These are phyloP conservation scores for Tapirus indicus DNA, from an alignment of 2,797 vertebrate species.

Conservation along the genomic window DNA sequence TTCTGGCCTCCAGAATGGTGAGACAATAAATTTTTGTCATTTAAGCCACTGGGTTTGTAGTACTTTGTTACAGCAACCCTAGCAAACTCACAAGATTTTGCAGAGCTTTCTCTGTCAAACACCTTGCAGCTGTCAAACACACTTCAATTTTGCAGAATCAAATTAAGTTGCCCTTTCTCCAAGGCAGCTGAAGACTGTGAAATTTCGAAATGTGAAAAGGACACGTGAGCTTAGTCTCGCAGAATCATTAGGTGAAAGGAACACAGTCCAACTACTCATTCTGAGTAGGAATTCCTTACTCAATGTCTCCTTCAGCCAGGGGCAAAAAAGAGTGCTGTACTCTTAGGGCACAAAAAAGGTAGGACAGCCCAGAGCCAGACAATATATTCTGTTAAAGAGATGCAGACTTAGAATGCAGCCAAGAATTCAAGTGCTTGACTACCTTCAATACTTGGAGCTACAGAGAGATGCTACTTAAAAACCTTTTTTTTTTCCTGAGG, in stretches of 20 bases:
- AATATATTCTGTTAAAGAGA: not conserved
- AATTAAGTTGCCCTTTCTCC: not conserved
- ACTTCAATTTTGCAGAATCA: not conserved
- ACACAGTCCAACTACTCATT: not conserved
- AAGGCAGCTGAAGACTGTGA: not conserved
- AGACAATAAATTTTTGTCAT: not conserved
- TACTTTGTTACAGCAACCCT: not conserved
- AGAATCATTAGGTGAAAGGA: not conserved
- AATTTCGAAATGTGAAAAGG: not conserved
- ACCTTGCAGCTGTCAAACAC: not conserved
- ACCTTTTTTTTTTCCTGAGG: no score
- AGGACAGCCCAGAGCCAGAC: not conserved
- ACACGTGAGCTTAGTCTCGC: not conserved
- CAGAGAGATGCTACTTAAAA: not conserved
- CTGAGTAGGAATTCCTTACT: not conserved
- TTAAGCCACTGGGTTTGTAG: not conserved
- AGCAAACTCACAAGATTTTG: not conserved
- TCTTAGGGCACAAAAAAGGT: no score
- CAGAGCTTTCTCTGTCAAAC: not conserved
- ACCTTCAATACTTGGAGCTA: not conserved
- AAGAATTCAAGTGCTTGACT: not conserved
- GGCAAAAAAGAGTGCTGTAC: not conserved
- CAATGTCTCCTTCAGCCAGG: not conserved
- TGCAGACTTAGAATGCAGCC: not conserved
- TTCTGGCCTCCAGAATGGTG: not conserved